Percentiles rank a stretch among this genome's conserved stretches.
Evolutionary conservation across 2,888 invertebrate species (phyloP).

Genomic region (Spatulosminthurus flaviceps): DNA sequence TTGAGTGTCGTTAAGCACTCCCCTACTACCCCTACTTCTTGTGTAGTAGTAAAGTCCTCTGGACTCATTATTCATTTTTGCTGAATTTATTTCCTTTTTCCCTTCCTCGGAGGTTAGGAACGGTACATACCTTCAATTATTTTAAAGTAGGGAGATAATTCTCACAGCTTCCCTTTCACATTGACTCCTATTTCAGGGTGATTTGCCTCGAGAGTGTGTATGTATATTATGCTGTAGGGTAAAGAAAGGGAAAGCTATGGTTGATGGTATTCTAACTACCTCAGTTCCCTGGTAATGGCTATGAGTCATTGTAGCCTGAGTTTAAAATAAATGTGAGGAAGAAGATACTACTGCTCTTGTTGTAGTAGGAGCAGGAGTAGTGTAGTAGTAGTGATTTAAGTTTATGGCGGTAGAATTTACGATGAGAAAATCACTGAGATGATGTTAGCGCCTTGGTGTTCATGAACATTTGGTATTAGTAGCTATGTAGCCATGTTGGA

Average conservation of each 20-base stretch:
- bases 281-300: too few relatives aligned
- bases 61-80: conserved; percentile 38
- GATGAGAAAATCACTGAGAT: not conserved
- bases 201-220: too few relatives aligned
- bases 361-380: too few relatives aligned
- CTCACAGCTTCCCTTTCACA: not conserved
- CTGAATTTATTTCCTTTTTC: not conserved
- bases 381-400: conserved; percentile 11
- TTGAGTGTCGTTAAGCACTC: conserved; percentile 29
- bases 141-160: too few relatives aligned
- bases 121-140: not conserved
- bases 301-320: too few relatives aligned
- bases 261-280: not conserved
- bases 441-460: conserved; percentile 11
- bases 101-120: not conserved
- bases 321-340: too few relatives aligned
- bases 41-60: not conserved
- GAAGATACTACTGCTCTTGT: too few relatives aligned
- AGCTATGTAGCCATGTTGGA: too few relatives aligned
- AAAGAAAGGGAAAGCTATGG: not conserved
- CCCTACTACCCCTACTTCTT: not conserved
- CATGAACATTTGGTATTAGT: not conserved
- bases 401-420: conserved; percentile 12
- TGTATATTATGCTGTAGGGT: too few relatives aligned
- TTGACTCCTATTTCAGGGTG: not conserved